Evolutionary conservation across 2,113 vertebrate genomes (phyloP).

Genomic region (Apteryx mantelli): DNA sequence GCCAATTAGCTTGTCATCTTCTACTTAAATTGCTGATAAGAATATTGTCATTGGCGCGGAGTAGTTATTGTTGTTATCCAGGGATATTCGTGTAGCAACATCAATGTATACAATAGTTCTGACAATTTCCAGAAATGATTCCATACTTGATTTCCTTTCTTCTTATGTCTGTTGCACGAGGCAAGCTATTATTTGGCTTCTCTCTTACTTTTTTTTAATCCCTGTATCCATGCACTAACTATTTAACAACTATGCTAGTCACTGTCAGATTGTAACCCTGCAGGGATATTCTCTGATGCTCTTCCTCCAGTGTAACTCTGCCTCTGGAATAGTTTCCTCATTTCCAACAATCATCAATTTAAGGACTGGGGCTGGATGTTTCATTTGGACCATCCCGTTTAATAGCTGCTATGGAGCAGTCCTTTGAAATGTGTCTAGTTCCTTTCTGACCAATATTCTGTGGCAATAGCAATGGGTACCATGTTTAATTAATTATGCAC

Average conservation of each 20-base stretch:
- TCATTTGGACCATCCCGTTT: background rate
- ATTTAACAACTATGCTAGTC: background rate
- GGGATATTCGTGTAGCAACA: background rate
- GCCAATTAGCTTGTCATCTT: background rate
- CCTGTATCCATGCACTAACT: background rate
- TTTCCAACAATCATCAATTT: background rate
- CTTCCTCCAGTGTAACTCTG: fast-evolving
- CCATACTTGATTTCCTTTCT: background rate
- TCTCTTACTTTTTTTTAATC: background rate
- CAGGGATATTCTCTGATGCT: background rate
- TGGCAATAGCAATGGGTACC: background rate
- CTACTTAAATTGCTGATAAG: background rate
- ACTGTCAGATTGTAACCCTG: background rate
- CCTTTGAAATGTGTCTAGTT: background rate
- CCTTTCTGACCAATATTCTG: fast-evolving
- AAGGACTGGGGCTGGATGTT: background rate
- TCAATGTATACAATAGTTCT: background rate
- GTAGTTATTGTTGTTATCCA: background rate
- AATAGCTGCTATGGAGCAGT: background rate
- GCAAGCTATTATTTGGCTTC: background rate
- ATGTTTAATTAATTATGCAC: background rate
- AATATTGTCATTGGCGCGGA: background rate
- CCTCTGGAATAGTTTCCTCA: background rate
- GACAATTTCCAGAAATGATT: background rate
- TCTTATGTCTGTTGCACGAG: background rate